Conservation (phyloP, 2,888 invertebrate species). For the Epirrhoe tristata region DNA sequence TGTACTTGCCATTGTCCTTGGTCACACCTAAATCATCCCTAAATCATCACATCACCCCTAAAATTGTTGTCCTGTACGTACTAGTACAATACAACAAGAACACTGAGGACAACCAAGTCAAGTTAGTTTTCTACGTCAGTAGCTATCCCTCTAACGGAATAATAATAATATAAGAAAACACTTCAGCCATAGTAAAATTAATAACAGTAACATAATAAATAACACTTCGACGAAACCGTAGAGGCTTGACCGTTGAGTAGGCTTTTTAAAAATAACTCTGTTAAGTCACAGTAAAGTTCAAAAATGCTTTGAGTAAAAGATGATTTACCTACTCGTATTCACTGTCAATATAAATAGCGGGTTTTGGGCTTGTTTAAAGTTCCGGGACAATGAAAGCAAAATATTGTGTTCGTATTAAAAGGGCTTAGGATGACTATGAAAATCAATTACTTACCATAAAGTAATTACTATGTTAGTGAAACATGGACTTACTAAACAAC, state of each 20-base stretch:
- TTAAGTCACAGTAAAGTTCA: too few relatives aligned
- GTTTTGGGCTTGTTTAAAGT: too few relatives aligned
- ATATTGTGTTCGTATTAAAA: too few relatives aligned
- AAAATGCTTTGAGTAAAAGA: too few relatives aligned
- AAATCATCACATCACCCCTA: too few relatives aligned
- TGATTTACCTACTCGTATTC: too few relatives aligned
- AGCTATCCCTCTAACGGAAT: constrained; percentile 74
- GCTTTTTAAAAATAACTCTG: too few relatives aligned
- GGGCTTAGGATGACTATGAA: too few relatives aligned
- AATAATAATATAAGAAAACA: constrained; percentile 68
- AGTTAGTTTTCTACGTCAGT: constrained; percentile 73
- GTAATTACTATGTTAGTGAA: constrained; percentile 41
- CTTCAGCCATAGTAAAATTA: constrained; percentile 30
- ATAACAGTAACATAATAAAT: constrained; percentile 7
- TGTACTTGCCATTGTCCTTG: too few relatives aligned
- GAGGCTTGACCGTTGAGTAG: too few relatives aligned
- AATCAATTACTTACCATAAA: background rate
- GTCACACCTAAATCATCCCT: background rate
- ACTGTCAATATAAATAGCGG: too few relatives aligned
- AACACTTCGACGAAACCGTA: background rate
- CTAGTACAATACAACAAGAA: constrained; percentile 65
- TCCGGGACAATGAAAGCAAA: too few relatives aligned
- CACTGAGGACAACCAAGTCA: constrained; percentile 65
- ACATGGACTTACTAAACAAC: constrained; percentile 67
- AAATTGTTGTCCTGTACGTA: constrained; percentile 28